A percentile compares a stretch with the other conserved stretches of the same genome.
Evolutionary conservation across 2,888 invertebrate genomes (phyloP).

Genomic region (Hydrotaea cyrtoneurina): DNA sequence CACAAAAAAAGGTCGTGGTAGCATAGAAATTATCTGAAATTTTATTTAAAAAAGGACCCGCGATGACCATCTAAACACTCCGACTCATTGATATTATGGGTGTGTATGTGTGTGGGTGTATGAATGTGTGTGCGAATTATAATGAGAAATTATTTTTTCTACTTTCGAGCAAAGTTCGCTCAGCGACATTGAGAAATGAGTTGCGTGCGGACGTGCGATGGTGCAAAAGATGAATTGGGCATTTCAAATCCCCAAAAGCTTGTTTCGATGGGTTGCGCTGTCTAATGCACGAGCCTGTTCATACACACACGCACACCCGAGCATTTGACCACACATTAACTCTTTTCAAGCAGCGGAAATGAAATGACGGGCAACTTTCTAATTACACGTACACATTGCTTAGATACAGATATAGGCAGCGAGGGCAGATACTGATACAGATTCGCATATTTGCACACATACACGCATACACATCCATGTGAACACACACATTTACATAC

Average conservation of each 20-base stretch:
- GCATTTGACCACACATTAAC: conserved; percentile 63
- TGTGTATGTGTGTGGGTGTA: background rate
- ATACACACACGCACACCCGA: background rate
- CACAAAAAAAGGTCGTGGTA: background rate
- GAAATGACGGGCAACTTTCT: conserved; percentile 65
- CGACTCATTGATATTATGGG: background rate
- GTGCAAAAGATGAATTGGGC: conserved; percentile 23
- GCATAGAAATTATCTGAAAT: conserved; percentile 54
- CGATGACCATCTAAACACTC: conserved; percentile 65
- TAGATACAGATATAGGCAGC: conserved; percentile 3
- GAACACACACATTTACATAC: background rate
- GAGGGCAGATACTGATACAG: background rate
- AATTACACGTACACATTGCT: conserved; percentile 58
- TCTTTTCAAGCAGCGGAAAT: conserved; percentile 60
- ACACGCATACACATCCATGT: conserved; percentile 38
- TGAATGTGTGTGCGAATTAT: background rate
- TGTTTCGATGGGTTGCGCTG: conserved; percentile 22
- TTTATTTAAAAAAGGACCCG: conserved; percentile 45
- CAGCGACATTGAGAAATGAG: conserved; percentile 34
- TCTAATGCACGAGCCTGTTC: conserved; percentile 15
- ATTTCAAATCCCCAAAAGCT: conserved; percentile 31
- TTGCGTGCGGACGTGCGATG: conserved; percentile 12
- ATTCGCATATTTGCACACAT: conserved; percentile 31
- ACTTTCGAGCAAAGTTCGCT: conserved; percentile 1
- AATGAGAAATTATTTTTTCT: conserved; percentile 22